Evolutionary conservation across 2,113 vertebrate species (phyloP), one percentile per base, ranked within the genome.

Genomic region (Sander lucioperca): DNA sequence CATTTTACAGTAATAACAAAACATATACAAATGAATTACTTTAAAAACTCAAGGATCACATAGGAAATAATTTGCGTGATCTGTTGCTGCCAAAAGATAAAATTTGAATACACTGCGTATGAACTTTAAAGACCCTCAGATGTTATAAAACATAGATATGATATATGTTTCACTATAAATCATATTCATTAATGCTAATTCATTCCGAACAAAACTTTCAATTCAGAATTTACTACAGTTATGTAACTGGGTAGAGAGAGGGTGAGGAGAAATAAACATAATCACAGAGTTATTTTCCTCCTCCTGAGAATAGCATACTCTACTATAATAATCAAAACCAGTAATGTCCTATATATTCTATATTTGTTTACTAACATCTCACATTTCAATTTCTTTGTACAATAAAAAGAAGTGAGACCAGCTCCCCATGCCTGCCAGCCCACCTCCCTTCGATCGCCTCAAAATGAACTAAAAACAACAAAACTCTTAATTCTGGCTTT

Each of bases 401-500:
- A 80, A 80, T 48, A 86, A 61, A 75, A 69, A 81, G 51, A 67
- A 68, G 79, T 59, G 73, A 85, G 79, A 85, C 25, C 73, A 53
- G 65, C 81, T 88, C 81, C 79, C 71, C 75, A 58, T n/a, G 72
- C 81, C 74, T 89, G 80, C 84, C 77, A 84, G 71, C 86, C 88
- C 65, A 77, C 87, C 85, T 83, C 79, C 82, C 65, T 81, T 79
- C 72, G 16, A 79, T 15, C 58, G 80, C 71, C 80, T 73, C 45
- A 57, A 43, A 82, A 88, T 77, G 76, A 89, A 92, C 75, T 82
- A 76, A 74, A 83, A 92, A 92, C 85, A 92, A 93, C 89, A 92
- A 89, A 90, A 90, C 85, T 89, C 74, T 81, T 94, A 80, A 92
- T 89, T 90, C 69, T 18, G 77, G 84, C 92, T 95, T 94, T 95